Percentiles rank a stretch among this genome's conserved stretches.
phyloP scores from a whole-genome alignment of 1,140 invertebrate species.

The Augochlora pura region DNA sequence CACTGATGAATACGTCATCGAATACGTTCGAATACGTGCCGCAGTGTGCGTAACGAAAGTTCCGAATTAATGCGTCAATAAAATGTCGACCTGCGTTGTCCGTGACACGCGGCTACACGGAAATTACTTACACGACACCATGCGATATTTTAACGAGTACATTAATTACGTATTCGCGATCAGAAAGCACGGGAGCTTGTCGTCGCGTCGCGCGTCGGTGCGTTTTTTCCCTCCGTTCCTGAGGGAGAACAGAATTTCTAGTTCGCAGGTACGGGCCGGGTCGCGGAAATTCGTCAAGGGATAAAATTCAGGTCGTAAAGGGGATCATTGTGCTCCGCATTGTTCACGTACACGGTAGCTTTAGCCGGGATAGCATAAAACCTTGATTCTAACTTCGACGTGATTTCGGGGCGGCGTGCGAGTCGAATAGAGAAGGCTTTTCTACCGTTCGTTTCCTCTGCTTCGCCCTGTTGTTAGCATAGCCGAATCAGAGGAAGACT shows the following conservation, averaged over 20 bases:
- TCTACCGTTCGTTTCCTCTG: neutral
- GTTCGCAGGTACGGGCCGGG: constrained; percentile 44
- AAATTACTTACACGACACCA: neutral
- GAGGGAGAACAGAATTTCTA: constrained; percentile 29
- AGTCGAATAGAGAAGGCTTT: constrained; percentile 10
- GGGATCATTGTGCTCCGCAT: constrained; percentile 58
- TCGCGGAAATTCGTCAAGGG: constrained; percentile 45
- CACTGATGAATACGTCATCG: too few relatives aligned
- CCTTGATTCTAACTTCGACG: constrained; percentile 66
- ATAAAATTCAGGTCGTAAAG: constrained; percentile 58
- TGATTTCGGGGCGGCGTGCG: constrained; percentile 50
- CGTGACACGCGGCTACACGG: neutral
- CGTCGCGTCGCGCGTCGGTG: neutral
- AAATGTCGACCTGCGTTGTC: neutral
- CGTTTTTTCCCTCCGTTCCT: neutral
- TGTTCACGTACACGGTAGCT: constrained; percentile 60
- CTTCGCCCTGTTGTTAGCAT: constrained; percentile 5
- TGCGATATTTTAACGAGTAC: neutral
- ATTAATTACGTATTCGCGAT: neutral
- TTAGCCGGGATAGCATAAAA: constrained; percentile 52
- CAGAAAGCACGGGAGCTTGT: constrained; percentile 10
- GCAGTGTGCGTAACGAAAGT: neutral
- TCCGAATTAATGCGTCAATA: neutral
- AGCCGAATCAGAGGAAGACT: constrained; percentile 16
- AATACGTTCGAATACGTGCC: too few relatives aligned